Base-by-base conservation (phyloP, 2,797 vertebrate species). In the Cossypha polioptera region DNA sequence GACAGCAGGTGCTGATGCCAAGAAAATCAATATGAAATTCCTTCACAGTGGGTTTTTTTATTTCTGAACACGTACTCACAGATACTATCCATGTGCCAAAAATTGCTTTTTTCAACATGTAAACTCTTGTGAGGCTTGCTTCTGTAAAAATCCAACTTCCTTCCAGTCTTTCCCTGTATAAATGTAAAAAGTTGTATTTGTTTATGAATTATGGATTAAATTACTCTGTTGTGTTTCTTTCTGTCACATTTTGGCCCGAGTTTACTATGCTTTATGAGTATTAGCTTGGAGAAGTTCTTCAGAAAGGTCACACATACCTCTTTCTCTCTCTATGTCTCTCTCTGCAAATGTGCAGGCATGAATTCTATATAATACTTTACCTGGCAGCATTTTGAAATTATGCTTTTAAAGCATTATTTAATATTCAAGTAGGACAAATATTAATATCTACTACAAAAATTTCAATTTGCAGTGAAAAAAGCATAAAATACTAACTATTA, bases 1-100 rank as follows among this genome's bases (percentile, higher is more conserved):
- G 99, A 99, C 95, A 98, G 99, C 96, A 99, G 98, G 96, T 99
- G 99, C 98, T 99, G 99, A 99, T 98, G 95, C 95, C 97, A 96
- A 97, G 97, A 97, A 97, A 92, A 57, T 57, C 85, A 82, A 61
- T 83, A 59, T 95, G 90, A 92, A 82, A 89, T 58, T 78, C 47
- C 33, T 79, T 36, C 19, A 0, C 81, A 67, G 83, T 95, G 69
- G 12, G 2, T 58, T 92, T 94, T 95, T 92, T 87, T 29, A 38
- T 57, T 88, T 87, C 77, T 63, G 73, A 94, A 92, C 75, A 73
- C 1, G 0, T 83, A 82, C 90, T 96, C 82, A 90, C 80, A 92
- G 59, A 61, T 95, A 67, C 55, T 97, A 86, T 88, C 68, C 62
- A 90, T 73, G 90, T 98, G 92, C 97, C 97, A 97, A 97, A 97